phyloP scores from a whole-genome alignment of 1,140 invertebrate genomes.

The Meloidogyne hapla region DNA sequence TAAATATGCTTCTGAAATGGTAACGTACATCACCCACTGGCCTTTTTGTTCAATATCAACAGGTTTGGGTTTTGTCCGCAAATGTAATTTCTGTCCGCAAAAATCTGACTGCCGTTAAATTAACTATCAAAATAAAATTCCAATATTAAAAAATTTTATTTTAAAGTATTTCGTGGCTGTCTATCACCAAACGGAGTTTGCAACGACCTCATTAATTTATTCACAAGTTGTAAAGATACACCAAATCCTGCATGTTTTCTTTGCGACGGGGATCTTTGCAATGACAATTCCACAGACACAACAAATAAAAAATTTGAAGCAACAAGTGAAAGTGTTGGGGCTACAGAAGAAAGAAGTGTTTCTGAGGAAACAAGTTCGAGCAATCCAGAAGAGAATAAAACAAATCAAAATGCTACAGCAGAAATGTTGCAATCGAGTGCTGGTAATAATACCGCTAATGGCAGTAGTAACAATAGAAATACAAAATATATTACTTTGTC shows the following conservation, averaged over 20 bases:
- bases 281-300: not conserved
- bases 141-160: not conserved
- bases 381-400: not conserved
- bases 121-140: not conserved
- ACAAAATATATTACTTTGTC: not conserved
- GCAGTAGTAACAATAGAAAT: not conserved
- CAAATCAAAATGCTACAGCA: not conserved
- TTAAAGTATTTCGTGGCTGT: not conserved
- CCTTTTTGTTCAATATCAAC: too few relatives aligned
- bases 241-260: not conserved
- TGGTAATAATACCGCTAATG: not conserved
- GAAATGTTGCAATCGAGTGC: not conserved
- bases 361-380: not conserved
- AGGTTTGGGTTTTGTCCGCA: too few relatives aligned
- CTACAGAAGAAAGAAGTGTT: not conserved
- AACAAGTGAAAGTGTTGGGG: not conserved
- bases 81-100: too few relatives aligned
- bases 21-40: too few relatives aligned
- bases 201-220: not conserved
- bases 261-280: not conserved
- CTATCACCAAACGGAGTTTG: not conserved
- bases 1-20: too few relatives aligned
- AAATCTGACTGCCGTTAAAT: not conserved
- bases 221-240: not conserved
- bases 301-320: slow-evolving; percentile 2